Base-by-base conservation (phyloP, 2,888 invertebrate species). In the Hirudinaria manillensis region DNA sequence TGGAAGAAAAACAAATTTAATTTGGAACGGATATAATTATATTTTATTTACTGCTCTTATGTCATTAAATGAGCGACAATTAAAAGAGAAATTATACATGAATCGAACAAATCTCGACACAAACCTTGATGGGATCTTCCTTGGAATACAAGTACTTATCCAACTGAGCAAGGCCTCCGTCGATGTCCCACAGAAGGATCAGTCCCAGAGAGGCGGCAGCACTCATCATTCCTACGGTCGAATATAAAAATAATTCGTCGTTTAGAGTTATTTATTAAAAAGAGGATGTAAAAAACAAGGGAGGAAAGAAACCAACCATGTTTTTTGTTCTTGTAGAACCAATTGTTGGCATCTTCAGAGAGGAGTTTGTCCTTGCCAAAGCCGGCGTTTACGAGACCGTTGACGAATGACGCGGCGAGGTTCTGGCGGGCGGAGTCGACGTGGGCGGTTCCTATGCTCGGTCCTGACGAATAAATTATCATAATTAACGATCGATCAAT, bases 241-340 rank as follows among this genome's bases (percentile, higher is more conserved):
- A 13, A 24, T 19, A 16, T 6, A n/a, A 27, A 61, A 3, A 61
- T 2, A 61, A 61, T 16, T 61, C 13, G 21, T 24, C 27, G 27
- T 13, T 56, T 27, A 56, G 13, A 7, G 27, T 7, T 61, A 21
- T 61, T 21, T 2, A 7, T 21, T 29, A 13, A 29, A 2, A 68
- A 32, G 27, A 68, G 10, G 29, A 13, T 61, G 2, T 29, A 7
- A 2, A n/a, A 38, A 6, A 75, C 29, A 32, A 74, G 34, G 68
- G 45, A 56, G 38, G 70, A 24, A 36, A 67, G 19, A 71, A 0
- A 74, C 81, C 78, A 81, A 87, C 89, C 89, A 82, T 95, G 94
- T 83, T 99, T 98, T 85, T 97, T 97, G 86, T 98, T 97, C 83
- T 97, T 95, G 85, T 94, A 94, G 84, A 99, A 89, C 93, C 93